Conservation (phyloP, 2,113 vertebrate genomes). For the Tylochromis polylepis region DNA sequence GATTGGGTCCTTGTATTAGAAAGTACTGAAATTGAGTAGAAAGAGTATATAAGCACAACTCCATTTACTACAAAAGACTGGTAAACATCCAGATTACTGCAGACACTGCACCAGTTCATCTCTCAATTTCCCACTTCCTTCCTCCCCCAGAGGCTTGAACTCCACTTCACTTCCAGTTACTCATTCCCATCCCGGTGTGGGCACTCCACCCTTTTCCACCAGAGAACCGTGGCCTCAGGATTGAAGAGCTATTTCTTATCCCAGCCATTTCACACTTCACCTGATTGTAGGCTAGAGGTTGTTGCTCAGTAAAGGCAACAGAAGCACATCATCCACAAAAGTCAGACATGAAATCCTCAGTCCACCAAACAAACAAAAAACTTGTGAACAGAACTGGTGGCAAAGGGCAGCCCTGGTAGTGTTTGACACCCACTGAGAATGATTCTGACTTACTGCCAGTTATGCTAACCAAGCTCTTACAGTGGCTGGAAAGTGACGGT, state of each 20-base stretch:
- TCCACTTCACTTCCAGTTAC: not conserved
- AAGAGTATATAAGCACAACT: accelerated
- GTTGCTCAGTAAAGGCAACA: not conserved
- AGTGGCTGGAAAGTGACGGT: not conserved
- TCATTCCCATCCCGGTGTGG: not conserved
- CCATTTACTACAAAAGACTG: not conserved
- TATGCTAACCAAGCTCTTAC: not conserved
- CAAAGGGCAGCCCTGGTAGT: not conserved
- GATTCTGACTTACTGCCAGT: too few relatives aligned
- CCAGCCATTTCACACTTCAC: not conserved
- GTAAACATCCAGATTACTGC: not conserved
- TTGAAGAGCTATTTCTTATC: not conserved
- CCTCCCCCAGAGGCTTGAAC: not conserved
- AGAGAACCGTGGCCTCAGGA: not conserved
- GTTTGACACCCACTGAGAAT: not conserved
- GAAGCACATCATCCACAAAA: not conserved
- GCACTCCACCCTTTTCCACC: not conserved
- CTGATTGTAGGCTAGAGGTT: not conserved
- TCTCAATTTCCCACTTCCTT: not conserved
- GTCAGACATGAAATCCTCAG: not conserved
- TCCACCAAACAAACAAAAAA: not conserved
- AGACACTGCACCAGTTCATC: not conserved
- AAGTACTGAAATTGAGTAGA: not conserved
- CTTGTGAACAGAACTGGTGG: not conserved
- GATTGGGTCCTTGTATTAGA: not conserved